Evolutionary conservation across 1,140 invertebrate species (phyloP).

Genomic region (Trichonephila inaurata): DNA sequence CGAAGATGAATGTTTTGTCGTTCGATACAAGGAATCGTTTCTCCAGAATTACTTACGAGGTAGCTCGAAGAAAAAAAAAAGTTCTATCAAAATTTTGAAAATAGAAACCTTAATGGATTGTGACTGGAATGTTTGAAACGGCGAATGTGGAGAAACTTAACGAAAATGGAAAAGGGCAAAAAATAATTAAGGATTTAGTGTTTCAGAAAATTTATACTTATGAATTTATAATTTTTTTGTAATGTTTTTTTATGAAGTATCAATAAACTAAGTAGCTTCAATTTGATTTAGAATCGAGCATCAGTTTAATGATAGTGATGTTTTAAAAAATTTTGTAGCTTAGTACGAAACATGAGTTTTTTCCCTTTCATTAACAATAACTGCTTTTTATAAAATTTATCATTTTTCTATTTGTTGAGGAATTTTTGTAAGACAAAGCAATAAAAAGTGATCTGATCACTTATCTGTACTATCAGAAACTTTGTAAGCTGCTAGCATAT

Average conservation of each 20-base stretch:
- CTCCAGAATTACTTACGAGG: neutral
- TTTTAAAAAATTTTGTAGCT: too few species aligned
- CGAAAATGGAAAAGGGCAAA: neutral
- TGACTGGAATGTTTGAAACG: neutral
- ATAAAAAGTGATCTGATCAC: too few species aligned
- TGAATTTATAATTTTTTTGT: neutral
- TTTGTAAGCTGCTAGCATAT: too few species aligned
- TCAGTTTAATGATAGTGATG: too few species aligned
- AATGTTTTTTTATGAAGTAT: neutral
- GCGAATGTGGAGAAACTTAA: neutral
- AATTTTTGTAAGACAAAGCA: too few species aligned
- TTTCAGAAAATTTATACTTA: neutral
- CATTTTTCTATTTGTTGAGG: too few species aligned
- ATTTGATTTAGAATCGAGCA: too few species aligned
- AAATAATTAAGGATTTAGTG: too few species aligned
- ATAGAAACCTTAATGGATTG: neutral
- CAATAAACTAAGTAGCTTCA: neutral
- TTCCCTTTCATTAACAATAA: too few species aligned
- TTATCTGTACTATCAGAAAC: too few species aligned
- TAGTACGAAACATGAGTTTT: too few species aligned
- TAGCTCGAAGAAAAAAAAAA: neutral
- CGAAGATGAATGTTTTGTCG: neutral
- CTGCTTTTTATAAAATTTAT: too few species aligned
- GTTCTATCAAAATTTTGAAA: neutral
- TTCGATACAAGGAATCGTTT: neutral